A percentile compares a stretch with the other conserved stretches of the same genome.
phyloP scores from a whole-genome alignment of 1,140 invertebrate species.

The Aphis craccivora region DNA sequence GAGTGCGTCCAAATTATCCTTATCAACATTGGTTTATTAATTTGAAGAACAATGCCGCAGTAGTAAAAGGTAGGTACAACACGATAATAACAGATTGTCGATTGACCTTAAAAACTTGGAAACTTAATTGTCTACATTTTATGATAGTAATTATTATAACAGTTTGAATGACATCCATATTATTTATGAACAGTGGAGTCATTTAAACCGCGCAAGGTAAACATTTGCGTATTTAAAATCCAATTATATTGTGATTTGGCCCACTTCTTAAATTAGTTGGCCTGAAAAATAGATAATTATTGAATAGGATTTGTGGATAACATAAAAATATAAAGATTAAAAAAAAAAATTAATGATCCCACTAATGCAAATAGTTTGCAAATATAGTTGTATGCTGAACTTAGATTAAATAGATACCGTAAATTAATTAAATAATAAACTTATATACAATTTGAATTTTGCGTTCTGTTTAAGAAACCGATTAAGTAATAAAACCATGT shows the following conservation, averaged over 20 bases:
- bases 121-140: neutral
- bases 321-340: no score
- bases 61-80: slow-evolving; percentile 67
- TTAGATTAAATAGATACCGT: neutral
- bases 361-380: no score
- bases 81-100: neutral
- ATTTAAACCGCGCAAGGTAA: no score
- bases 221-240: no score
- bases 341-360: no score
- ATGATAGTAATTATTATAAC: neutral
- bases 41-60: slow-evolving; percentile 67
- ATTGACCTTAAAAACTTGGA: neutral
- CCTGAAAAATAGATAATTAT: no score
- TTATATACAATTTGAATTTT: neutral
- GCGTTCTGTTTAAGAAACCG: neutral
- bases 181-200: neutral
- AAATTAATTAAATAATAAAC: neutral
- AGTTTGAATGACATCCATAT: neutral
- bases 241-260: no score
- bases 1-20: slow-evolving; percentile 73
- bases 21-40: slow-evolving; percentile 78
- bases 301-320: no score
- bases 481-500: neutral
- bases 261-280: no score
- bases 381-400: neutral